A percentile compares a stretch with the other conserved stretches of the same genome.
Conservation (phyloP, 35 echinoderm and acorn worm genomes). For the Lytechinus variegatus region DNA sequence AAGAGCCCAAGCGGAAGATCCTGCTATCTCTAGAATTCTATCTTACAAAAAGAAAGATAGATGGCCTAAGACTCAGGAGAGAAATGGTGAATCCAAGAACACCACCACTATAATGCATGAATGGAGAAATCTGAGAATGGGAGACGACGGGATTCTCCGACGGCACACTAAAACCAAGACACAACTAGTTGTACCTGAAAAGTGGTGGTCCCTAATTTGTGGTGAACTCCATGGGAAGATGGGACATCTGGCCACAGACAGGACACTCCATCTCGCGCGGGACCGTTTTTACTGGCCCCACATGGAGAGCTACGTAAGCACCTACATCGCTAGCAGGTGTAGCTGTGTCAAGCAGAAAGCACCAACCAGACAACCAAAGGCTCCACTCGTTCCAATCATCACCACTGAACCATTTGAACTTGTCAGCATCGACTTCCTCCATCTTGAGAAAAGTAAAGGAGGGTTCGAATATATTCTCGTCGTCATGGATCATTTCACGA, state of each 20-base stretch:
- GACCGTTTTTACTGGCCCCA: slow-evolving; percentile 76
- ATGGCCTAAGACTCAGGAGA: not conserved
- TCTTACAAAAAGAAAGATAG: not conserved
- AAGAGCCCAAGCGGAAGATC: slow-evolving; percentile 47
- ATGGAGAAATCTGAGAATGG: slow-evolving; percentile 43
- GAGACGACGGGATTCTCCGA: slow-evolving; percentile 32
- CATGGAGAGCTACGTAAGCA: slow-evolving; percentile 58
- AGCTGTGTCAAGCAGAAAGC: slow-evolving; percentile 58
- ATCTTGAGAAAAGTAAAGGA: slow-evolving; percentile 66
- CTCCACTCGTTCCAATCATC: slow-evolving; percentile 59
- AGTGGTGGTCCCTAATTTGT: slow-evolving; percentile 49
- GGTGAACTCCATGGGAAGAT: slow-evolving; percentile 65
- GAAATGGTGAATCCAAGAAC: not conserved
- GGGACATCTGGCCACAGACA: slow-evolving; percentile 63
- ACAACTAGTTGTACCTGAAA: slow-evolving; percentile 32
- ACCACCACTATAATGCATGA: not conserved
- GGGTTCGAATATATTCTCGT: slow-evolving; percentile 78
- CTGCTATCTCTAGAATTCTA: not conserved
- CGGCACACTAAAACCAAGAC: slow-evolving; percentile 48
- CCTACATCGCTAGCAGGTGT: slow-evolving; percentile 49
- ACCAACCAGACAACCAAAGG: slow-evolving; percentile 47
- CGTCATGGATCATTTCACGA: slow-evolving; percentile 69
- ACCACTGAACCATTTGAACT: slow-evolving; percentile 67
- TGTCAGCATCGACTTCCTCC: slow-evolving; percentile 71
- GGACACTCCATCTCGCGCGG: slow-evolving; percentile 53